Evolutionary conservation across 2,888 invertebrate species (phyloP).

Genomic region (Lottia scabra): DNA sequence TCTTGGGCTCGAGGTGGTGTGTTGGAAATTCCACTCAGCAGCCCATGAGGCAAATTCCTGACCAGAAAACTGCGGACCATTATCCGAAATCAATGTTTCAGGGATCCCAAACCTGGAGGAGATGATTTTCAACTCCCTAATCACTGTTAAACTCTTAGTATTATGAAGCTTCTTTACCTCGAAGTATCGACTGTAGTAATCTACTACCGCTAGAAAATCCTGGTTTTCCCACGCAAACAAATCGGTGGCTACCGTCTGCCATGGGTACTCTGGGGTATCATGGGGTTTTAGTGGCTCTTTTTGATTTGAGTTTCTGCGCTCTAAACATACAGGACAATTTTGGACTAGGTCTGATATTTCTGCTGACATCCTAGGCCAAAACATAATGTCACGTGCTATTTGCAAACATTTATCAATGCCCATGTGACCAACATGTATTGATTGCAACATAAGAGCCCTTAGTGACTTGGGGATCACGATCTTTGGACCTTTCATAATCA

Average conservation of each 20-base stretch:
- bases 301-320: not conserved
- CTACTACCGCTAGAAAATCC: too few species aligned
- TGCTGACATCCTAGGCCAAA: slow-evolving; percentile 7
- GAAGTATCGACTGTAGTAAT: too few species aligned
- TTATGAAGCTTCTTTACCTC: not conserved
- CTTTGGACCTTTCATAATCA: slow-evolving; percentile 9
- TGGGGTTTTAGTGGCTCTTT: not conserved
- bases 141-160: too few species aligned
- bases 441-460: not conserved
- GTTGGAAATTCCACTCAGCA: too few species aligned
- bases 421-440: not conserved
- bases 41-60: too few species aligned
- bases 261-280: not conserved
- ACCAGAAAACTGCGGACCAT: too few species aligned
- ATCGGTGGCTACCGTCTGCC: not conserved
- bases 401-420: slow-evolving; percentile 5
- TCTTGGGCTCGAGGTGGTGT: too few species aligned
- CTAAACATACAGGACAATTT: slow-evolving; percentile 3
- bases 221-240: not conserved
- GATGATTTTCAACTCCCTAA: too few species aligned
- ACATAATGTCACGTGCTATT: not conserved
- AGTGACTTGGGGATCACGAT: slow-evolving; percentile 2
- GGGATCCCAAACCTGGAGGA: too few species aligned
- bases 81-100: too few species aligned
- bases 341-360: not conserved